Conservation (phyloP, 1,140 invertebrate genomes). For the Temnothorax curvispinosus region DNA sequence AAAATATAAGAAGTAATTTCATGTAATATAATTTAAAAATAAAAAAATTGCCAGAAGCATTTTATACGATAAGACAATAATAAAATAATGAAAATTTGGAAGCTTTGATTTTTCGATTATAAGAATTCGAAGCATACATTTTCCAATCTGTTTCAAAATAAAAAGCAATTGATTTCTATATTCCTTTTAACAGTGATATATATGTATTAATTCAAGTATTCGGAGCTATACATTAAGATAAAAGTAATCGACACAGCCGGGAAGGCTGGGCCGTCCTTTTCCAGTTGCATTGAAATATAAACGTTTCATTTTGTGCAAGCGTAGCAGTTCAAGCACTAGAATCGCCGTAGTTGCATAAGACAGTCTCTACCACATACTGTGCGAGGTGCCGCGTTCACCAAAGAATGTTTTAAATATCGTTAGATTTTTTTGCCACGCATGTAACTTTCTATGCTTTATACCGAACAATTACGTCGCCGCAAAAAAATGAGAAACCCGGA, state of each 20-base stretch:
- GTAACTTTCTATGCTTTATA: slow-evolving; percentile 43
- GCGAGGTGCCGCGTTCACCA: slow-evolving; percentile 25
- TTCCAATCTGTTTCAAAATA: neutral
- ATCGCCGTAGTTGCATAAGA: slow-evolving; percentile 46
- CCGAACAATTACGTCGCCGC: slow-evolving; percentile 36
- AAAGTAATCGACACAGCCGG: neutral
- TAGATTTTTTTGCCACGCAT: slow-evolving; percentile 48
- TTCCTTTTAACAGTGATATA: neutral
- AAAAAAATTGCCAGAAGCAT: neutral
- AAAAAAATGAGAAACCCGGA: slow-evolving; percentile 51
- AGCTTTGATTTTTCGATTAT: neutral
- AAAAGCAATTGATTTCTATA: neutral
- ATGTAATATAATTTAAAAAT: neutral
- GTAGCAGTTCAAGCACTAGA: slow-evolving; percentile 14
- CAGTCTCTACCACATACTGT: slow-evolving; percentile 30
- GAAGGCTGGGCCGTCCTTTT: slow-evolving; percentile 1
- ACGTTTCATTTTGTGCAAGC: slow-evolving; percentile 35
- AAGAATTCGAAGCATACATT: neutral
- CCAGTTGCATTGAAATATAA: slow-evolving; percentile 24
- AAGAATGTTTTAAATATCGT: slow-evolving; percentile 57
- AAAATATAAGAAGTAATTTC: neutral
- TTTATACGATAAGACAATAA: neutral
- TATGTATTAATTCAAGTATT: neutral
- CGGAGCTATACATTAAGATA: neutral
- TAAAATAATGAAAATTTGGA: neutral